Conservation (phyloP, 64 coral and sea anemone species). For the Astreopora myriophthalma region DNA sequence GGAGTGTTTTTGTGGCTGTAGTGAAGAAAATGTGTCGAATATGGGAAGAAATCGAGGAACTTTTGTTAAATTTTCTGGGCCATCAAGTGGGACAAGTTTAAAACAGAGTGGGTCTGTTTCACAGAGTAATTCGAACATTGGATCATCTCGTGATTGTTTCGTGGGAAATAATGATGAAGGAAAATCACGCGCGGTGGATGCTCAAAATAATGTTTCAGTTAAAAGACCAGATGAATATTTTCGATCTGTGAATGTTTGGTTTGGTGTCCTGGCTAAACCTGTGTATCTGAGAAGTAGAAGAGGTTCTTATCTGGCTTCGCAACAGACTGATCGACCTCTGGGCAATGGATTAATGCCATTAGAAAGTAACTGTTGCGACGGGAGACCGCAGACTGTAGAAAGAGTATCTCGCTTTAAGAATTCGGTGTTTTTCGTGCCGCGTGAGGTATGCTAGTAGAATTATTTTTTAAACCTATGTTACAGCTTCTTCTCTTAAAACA, state of each 20-base stretch:
- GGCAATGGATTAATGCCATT: background rate
- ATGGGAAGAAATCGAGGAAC: background rate
- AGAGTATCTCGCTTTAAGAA: background rate
- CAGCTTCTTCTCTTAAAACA: background rate
- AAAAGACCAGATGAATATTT: background rate
- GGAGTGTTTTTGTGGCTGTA: background rate
- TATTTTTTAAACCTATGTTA: background rate
- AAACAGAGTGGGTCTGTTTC: background rate
- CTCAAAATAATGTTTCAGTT: background rate
- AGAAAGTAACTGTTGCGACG: background rate
- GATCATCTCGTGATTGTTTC: background rate
- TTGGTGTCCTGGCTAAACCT: slow-evolving; percentile 3
- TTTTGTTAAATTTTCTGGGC: slow-evolving; percentile 6
- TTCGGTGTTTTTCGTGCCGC: background rate
- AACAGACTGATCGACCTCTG: background rate
- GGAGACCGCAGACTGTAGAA: background rate
- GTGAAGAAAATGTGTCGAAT: background rate
- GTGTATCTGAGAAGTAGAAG: background rate
- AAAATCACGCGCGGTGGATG: background rate
- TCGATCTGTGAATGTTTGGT: slow-evolving; percentile 24
- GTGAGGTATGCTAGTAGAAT: background rate
- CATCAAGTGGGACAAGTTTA: background rate
- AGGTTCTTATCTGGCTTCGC: background rate
- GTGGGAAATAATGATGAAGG: background rate
- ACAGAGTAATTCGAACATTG: background rate